Evolutionary conservation across 1,140 invertebrate species (phyloP).

Genomic region (Aphaenogaster floridana): DNA sequence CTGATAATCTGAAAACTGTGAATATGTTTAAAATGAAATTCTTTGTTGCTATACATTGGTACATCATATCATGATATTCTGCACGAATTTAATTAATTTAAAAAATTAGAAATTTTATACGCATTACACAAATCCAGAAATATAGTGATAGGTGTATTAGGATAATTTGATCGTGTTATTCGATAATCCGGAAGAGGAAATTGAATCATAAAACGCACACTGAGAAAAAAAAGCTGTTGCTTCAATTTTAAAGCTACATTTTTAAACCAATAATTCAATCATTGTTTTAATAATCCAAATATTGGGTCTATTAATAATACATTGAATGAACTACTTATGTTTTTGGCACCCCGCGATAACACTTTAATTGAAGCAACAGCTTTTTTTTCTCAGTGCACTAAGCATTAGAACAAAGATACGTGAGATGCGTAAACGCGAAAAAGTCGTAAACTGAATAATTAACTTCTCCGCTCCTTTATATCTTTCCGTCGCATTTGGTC

Average conservation of each 20-base stretch:
- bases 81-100: conserved; percentile 17
- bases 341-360: no score
- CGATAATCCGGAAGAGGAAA: background rate
- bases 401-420: conserved; percentile 15
- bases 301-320: no score
- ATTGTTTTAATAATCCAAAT: no score
- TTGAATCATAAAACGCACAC: conserved; percentile 37
- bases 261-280: no score
- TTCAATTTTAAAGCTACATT: no score
- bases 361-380: no score
- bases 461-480: background rate
- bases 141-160: background rate
- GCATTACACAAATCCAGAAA: background rate
- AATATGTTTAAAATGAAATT: conserved; percentile 8
- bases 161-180: background rate
- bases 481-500: background rate
- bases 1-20: background rate
- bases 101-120: background rate
- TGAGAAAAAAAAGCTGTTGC: no score
- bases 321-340: no score
- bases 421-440: conserved; percentile 30
- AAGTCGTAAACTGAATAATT: conserved; percentile 53
- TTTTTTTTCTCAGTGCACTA: background rate
- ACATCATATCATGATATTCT: background rate
- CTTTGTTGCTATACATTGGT: background rate